Evolutionary conservation across 30 jellyfish, hydroid and myxozoan species (phyloP).

Genomic region (Hydractinia symbiolongicarpus): DNA sequence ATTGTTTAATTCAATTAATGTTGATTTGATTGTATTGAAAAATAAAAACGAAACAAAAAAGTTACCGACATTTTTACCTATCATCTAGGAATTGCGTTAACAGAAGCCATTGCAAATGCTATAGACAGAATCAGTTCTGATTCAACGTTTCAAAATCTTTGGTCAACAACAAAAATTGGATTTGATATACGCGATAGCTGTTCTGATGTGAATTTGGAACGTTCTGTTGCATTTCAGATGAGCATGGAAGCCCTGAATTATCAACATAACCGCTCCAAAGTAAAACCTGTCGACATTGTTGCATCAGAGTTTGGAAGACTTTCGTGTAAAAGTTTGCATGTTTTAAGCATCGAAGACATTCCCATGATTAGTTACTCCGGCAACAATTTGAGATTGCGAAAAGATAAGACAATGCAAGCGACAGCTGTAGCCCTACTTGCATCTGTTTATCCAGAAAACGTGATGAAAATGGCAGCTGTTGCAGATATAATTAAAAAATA

Average conservation of each 20-base stretch:
- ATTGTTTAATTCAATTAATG: too few relatives aligned
- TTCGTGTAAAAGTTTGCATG: conserved; percentile 33
- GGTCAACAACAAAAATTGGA: conserved; percentile 46
- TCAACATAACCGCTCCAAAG: conserved; percentile 11
- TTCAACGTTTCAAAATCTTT: neutral
- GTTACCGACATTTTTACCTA: too few relatives aligned
- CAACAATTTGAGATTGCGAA: conserved; percentile 19
- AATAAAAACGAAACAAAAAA: too few relatives aligned
- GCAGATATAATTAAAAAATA: conserved; percentile 40
- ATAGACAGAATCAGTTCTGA: neutral
- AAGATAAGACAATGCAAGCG: neutral
- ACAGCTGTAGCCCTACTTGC: conserved; percentile 30
- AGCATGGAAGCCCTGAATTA: conserved; percentile 41
- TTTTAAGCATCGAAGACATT: conserved; percentile 35
- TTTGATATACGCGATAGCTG: conserved; percentile 76
- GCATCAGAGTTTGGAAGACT: conserved; percentile 37
- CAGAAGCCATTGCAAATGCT: conserved; percentile 29
- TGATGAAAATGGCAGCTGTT: conserved; percentile 50
- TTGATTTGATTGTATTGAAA: too few relatives aligned
- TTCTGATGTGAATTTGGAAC: conserved; percentile 35
- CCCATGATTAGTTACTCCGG: conserved; percentile 74
- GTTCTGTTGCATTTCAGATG: conserved; percentile 48
- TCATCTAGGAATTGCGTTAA: conserved; percentile 21
- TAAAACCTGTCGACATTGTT: conserved; percentile 61
- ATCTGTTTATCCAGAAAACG: conserved; percentile 69